Conservation (phyloP, 2,113 vertebrate species). For the Nycticebus coucang region DNA sequence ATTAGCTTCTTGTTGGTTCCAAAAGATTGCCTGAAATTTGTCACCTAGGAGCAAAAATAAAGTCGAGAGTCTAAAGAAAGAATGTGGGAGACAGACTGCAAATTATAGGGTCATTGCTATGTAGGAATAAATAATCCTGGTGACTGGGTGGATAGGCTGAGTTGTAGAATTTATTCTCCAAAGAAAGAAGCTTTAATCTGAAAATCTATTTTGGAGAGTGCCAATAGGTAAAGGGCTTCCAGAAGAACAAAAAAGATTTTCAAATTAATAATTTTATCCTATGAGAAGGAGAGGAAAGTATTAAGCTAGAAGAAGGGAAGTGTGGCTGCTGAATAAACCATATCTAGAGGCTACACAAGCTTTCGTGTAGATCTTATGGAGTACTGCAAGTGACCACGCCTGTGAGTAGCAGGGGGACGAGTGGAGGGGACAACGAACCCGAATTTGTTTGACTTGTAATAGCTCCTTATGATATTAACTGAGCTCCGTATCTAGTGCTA, state of each 20-base stretch:
- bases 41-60: constrained; percentile 54
- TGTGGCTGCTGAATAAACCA: constrained; percentile 12
- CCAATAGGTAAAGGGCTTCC: not conserved
- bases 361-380: not conserved
- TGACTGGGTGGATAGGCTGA: not conserved
- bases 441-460: not conserved
- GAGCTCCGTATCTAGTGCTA: not conserved
- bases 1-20: constrained; percentile 50
- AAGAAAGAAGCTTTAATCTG: constrained; percentile 32
- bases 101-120: not conserved
- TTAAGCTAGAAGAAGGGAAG: constrained; percentile 39
- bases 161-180: not conserved
- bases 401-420: not conserved
- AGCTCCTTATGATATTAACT: not conserved
- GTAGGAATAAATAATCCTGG: constrained; percentile 20
- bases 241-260: constrained; percentile 48
- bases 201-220: constrained; percentile 36
- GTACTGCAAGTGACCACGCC: not conserved
- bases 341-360: not conserved
- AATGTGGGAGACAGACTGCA: not conserved
- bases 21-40: constrained; percentile 54
- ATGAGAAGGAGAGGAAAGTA: constrained; percentile 49
- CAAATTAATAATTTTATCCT: constrained; percentile 38
- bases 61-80: constrained; percentile 42
- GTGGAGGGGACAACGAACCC: not conserved